Base-by-base conservation (phyloP, 2,113 vertebrate species). In the Antidorcas marsupialis region DNA sequence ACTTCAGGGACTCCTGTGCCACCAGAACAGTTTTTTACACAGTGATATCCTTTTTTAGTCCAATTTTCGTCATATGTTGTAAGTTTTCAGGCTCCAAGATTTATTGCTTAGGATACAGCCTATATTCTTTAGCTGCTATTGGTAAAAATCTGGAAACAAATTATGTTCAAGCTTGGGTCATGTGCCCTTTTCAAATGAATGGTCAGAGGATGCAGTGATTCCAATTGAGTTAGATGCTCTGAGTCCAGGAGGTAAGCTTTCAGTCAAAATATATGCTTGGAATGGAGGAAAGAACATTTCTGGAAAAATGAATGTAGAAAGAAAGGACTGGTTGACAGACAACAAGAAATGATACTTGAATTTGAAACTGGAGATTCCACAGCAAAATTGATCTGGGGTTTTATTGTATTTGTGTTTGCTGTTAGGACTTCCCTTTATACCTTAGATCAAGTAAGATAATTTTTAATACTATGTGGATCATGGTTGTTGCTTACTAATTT, bases 91-190 rank as follows among this genome's bases (percentile, higher is more conserved):
- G 11, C 82, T 93, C 76, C 52, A 19, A 62, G 1, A 89, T 94
- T 55, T 50, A 79, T 45, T 78, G 14, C 57, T 62, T 88, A 15
- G 90, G 47, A 96, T 5, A 55, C 13, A 94, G 25, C 84, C 39
- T 62, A 0, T 87, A n/a, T 59, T 92, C 60, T 87, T 79, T 62
- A 96, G 45, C n/a, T 57, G 21, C 12, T 71, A 0, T 81, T 91
- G 53, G 45, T 96, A 92, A 89, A 93, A 89, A 78, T 78, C 5
- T 62, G 45, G 78, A 83, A 97, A 81, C n/a, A 87, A 83, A 92
- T 52, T 90, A 3, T 53, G 23, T 33, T 50, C 25, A 94, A 36
- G 4, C 15, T 82, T 86, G 27, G 78, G 7, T 93, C 52, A n/a
- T 28, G 4, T 94, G 28, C 33, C 47, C 39, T 78, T 74, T 91